A percentile compares a stretch with the other conserved stretches of the same genome.
phyloP scores from a whole-genome alignment of 2,797 vertebrate species.

The Lagorchestes hirsutus region DNA sequence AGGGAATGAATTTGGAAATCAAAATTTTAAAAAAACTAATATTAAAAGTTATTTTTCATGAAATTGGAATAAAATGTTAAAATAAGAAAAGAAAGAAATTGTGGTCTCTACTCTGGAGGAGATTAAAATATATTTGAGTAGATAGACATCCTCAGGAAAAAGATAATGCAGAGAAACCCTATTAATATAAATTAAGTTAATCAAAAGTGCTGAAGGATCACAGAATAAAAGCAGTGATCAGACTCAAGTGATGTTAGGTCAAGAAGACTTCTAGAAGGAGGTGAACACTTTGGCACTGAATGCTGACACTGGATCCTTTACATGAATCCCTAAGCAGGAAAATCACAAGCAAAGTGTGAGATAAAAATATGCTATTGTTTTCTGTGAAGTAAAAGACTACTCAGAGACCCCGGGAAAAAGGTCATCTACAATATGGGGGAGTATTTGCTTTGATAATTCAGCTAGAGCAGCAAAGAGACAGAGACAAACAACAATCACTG shows the following conservation, averaged over 20 bases:
- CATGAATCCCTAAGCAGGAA: background rate
- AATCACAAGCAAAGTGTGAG: background rate
- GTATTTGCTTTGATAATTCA: background rate
- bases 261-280: background rate
- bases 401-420: background rate
- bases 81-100: background rate
- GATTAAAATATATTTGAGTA: background rate
- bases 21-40: too few relatives aligned
- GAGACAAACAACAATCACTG: background rate
- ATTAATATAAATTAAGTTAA: background rate
- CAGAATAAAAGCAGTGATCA: background rate
- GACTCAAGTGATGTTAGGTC: background rate
- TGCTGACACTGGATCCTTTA: background rate
- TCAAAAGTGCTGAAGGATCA: background rate
- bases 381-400: background rate
- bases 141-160: background rate
- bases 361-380: background rate
- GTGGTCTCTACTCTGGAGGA: background rate
- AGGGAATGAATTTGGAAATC: too few relatives aligned
- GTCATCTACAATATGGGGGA: background rate
- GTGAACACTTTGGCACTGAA: background rate
- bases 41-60: too few relatives aligned
- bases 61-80: too few relatives aligned
- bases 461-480: too few relatives aligned
- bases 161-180: background rate